A percentile compares a stretch with the other conserved stretches of the same genome.
Conservation (phyloP, 2,888 invertebrate genomes). For the Agriopis leucophaearia region DNA sequence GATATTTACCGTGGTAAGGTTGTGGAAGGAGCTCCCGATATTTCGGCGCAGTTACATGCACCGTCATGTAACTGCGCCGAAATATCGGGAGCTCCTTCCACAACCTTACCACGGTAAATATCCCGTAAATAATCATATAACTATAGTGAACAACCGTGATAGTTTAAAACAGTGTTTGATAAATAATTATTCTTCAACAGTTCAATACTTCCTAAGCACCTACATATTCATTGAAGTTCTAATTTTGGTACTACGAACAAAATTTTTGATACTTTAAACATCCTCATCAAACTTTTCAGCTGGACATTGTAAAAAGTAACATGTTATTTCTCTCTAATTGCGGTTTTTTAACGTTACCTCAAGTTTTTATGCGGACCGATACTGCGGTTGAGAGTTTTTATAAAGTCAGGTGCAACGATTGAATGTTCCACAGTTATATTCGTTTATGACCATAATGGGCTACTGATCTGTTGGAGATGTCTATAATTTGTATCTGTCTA, state of each 20-base stretch:
- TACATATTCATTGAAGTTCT: neutral
- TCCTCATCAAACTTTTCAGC: neutral
- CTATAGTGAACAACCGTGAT: too few relatives aligned
- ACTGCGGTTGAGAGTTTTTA: conserved; percentile 34
- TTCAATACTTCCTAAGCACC: too few relatives aligned
- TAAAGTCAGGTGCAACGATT: conserved; percentile 36
- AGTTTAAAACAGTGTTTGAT: too few relatives aligned
- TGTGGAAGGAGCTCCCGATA: too few relatives aligned
- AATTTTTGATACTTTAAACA: conserved; percentile 34
- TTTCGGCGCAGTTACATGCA: too few relatives aligned
- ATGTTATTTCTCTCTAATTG: conserved; percentile 34
- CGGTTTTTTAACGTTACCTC: conserved; percentile 32
- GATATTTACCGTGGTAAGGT: too few relatives aligned
- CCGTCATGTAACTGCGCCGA: too few relatives aligned
- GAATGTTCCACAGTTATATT: conserved; percentile 25
- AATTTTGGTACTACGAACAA: neutral
- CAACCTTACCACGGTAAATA: too few relatives aligned
- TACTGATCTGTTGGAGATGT: neutral
- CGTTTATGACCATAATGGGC: conserved; percentile 29
- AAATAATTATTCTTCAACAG: too few relatives aligned
- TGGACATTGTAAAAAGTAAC: conserved; percentile 12
- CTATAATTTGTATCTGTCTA: conserved; percentile 1
- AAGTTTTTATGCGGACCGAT: conserved; percentile 30
- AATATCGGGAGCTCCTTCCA: too few relatives aligned
- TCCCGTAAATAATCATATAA: too few relatives aligned